Evolutionary conservation across 2,888 invertebrate genomes (phyloP).

Genomic region (Cremastobaeus sp.): DNA sequence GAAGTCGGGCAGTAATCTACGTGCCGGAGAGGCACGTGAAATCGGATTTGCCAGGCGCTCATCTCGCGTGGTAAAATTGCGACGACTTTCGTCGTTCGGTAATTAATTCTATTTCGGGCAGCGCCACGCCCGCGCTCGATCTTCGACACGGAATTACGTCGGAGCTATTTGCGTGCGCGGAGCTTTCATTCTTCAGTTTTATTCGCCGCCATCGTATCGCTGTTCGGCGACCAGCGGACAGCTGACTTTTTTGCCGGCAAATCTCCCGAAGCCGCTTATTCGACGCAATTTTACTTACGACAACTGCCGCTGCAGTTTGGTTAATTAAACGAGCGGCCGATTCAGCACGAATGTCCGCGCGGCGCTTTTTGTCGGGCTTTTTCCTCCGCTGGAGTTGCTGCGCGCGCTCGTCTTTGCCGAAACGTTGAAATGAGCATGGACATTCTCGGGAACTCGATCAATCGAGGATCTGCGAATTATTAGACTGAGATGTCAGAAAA

Average conservation of each 20-base stretch:
- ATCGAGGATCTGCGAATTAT: conserved; percentile 15
- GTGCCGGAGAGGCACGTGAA: no score
- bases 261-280: conserved; percentile 28
- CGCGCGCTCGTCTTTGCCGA: no score
- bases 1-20: conserved; percentile 41
- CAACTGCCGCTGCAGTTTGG: conserved; percentile 14
- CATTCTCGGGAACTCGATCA: no score
- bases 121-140: conserved; percentile 10
- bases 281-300: conserved; percentile 30
- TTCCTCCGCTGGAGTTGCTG: conserved; percentile 6
- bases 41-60: conserved; percentile 47
- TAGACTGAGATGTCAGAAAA: no score
- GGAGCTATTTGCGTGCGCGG: no score
- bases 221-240: no score
- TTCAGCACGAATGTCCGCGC: conserved; percentile 28
- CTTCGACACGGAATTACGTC: no score
- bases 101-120: conserved; percentile 40
- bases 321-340: conserved; percentile 40
- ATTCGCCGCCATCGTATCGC: no score
- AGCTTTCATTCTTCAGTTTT: no score
- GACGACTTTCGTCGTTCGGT: conserved; percentile 22
- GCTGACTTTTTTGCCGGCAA: conserved; percentile 10
- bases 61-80: conserved; percentile 13
- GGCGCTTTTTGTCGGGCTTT: conserved; percentile 19
- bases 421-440: no score